Evolutionary conservation across 2,113 vertebrate species (phyloP).

Genomic region (Sinocyclocheilus maitianheensis): DNA sequence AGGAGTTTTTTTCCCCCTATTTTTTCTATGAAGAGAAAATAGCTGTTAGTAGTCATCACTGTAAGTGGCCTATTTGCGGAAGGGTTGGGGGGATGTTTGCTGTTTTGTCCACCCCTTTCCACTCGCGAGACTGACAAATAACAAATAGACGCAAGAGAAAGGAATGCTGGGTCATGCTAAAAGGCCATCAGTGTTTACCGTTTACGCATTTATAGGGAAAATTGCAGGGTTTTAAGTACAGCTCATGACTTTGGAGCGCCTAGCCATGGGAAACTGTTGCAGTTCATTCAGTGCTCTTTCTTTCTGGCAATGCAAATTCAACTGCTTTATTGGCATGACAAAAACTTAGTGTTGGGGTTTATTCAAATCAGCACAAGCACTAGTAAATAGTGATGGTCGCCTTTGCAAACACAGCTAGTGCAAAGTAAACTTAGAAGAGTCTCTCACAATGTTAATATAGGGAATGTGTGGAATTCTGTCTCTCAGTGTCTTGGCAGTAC

Average conservation of each 20-base stretch:
- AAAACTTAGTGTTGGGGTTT: constrained; percentile 8
- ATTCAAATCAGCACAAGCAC: constrained; percentile 3
- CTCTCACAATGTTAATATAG: not conserved
- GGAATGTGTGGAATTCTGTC: constrained; percentile 31
- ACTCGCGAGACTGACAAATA: constrained; percentile 28
- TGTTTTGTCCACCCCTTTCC: constrained; percentile 14
- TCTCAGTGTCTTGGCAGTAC: not conserved
- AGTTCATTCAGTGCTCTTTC: constrained; percentile 6
- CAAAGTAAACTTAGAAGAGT: not conserved
- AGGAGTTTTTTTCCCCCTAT: not conserved
- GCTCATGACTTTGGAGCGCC: constrained; percentile 33
- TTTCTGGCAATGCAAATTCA: constrained; percentile 1
- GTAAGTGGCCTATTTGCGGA: constrained; percentile 27
- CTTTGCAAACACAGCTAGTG: constrained; percentile 1
- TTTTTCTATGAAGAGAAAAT: constrained; percentile 5
- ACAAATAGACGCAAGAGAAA: constrained; percentile 27
- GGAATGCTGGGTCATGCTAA: constrained; percentile 33
- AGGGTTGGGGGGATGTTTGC: constrained; percentile 22
- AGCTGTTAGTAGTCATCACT: constrained; percentile 23
- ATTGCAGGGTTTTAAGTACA: constrained; percentile 30
- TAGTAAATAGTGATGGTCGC: not conserved
- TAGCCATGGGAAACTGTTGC: constrained; percentile 16
- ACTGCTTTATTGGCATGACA: constrained; percentile 20
- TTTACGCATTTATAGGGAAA: constrained; percentile 32
- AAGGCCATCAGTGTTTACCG: constrained; percentile 36